A percentile compares a stretch with the other conserved stretches of the same genome.
phyloP scores from a whole-genome alignment of 2,113 vertebrate genomes.

The Neoarius graeffei region DNA sequence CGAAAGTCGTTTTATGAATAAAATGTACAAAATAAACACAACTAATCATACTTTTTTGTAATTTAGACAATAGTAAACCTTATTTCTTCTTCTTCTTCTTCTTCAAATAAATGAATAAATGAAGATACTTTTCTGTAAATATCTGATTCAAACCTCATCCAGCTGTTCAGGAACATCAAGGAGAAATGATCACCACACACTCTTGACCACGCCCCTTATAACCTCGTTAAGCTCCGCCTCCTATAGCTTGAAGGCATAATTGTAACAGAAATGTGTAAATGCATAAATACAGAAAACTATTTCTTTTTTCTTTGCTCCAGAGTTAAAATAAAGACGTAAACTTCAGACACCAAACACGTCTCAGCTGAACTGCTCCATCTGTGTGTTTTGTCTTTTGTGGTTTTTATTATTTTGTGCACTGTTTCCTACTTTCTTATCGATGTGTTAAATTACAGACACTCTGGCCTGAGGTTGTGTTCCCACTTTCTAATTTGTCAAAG shows the following conservation, averaged over 20 bases:
- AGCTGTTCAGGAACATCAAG: background rate
- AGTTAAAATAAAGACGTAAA: background rate
- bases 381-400: background rate
- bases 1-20: no score
- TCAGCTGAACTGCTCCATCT: background rate
- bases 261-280: background rate
- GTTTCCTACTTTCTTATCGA: background rate
- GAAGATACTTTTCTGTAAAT: no score
- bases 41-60: no score
- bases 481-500: constrained; percentile 17
- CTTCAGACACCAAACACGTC: background rate
- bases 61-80: no score
- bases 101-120: no score
- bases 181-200: background rate
- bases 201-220: background rate
- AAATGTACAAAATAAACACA: no score
- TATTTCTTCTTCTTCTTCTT: background rate
- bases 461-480: background rate
- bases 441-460: background rate
- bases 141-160: background rate
- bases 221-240: background rate
- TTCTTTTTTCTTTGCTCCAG: background rate
- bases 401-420: background rate
- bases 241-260: background rate
- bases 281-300: background rate